phyloP scores from a whole-genome alignment of 35 echinoderm and acorn worm species.

The Ophioderma brevispina region DNA sequence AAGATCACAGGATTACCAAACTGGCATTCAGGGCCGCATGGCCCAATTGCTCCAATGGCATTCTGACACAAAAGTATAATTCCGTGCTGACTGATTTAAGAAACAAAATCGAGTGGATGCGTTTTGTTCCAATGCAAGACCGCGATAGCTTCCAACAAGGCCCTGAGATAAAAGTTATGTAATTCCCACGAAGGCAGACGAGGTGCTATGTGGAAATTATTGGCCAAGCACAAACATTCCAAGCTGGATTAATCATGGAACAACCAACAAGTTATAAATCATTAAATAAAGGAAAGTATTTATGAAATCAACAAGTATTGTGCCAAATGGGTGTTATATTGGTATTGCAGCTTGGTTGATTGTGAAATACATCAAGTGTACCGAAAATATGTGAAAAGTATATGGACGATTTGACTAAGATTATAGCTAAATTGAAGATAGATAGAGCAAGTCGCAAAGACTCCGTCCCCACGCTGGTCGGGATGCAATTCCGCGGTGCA shows the following conservation, averaged over 20 bases:
- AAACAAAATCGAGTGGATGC: neutral
- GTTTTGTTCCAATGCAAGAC: neutral
- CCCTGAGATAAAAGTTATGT: neutral
- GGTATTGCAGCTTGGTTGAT: neutral
- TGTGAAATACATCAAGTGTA: neutral
- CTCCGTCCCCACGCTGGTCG: neutral
- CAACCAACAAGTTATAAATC: neutral
- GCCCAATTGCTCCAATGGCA: no score
- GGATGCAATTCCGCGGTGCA: no score
- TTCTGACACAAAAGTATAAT: neutral
- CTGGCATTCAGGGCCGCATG: no score
- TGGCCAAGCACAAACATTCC: neutral
- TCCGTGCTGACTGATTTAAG: neutral
- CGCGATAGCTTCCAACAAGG: neutral
- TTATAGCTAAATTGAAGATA: neutral
- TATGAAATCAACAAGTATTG: neutral
- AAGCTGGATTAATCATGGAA: neutral
- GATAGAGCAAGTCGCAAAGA: neutral
- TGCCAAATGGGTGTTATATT: neutral
- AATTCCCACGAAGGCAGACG: neutral
- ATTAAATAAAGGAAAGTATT: neutral
- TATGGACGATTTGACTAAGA: neutral
- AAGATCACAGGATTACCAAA: no score
- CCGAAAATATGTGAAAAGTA: neutral
- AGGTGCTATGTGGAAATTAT: neutral